These are phyloP conservation scores for Macrochelys suwanniensis DNA, from an alignment of 2,797 vertebrate genomes.

Conservation along the genomic window DNA sequence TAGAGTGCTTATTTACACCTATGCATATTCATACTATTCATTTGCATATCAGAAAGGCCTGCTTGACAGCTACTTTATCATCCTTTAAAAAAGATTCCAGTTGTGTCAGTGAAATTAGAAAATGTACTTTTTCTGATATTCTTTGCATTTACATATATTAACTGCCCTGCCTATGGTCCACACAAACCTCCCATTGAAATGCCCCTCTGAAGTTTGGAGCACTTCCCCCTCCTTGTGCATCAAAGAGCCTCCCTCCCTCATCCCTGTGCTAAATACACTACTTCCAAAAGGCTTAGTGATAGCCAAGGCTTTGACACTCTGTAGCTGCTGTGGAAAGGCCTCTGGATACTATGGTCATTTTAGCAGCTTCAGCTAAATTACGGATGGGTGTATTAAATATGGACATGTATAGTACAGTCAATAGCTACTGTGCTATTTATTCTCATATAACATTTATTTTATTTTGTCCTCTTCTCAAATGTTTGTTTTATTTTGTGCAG, in stretches of 20 bases:
- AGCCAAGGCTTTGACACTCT: not conserved
- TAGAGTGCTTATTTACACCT: not conserved
- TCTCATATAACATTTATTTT: not conserved
- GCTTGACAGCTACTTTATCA: not conserved
- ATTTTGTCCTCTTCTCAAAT: not conserved
- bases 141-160: not conserved
- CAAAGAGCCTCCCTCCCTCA: not conserved
- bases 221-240: not conserved
- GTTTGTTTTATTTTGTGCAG: not conserved
- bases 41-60: not conserved
- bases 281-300: not conserved
- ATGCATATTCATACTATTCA: accelerated
- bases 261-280: not conserved
- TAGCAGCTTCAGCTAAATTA: not conserved
- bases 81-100: not conserved
- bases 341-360: not conserved
- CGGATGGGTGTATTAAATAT: not conserved
- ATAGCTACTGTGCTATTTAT: not conserved
- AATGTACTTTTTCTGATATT: not conserved
- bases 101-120: not conserved
- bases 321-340: not conserved
- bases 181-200: not conserved
- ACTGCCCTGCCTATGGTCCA: accelerated
- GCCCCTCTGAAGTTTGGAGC: not conserved
- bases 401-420: not conserved